Evolutionary conservation across 2,113 vertebrate species (phyloP).

Genomic region (Scomber scombrus): DNA sequence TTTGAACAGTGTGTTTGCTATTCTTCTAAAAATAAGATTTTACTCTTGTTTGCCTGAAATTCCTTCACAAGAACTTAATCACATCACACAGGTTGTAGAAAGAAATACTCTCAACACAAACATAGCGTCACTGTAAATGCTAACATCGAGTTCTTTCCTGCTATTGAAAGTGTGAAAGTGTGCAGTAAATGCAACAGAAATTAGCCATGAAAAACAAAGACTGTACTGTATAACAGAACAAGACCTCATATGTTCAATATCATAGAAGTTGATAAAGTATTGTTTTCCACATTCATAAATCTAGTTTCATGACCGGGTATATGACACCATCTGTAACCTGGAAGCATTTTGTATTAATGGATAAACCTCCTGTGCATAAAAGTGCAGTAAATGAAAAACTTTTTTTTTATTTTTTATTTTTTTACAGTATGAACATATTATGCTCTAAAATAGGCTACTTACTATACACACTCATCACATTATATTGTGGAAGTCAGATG

Average conservation of each 20-base stretch:
- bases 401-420: slow-evolving; percentile 11
- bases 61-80: background rate
- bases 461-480: slow-evolving; percentile 19
- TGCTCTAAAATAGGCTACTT: slow-evolving; percentile 21
- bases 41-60: slow-evolving; percentile 10
- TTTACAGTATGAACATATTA: slow-evolving; percentile 24
- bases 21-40: slow-evolving; percentile 23
- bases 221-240: slow-evolving; percentile 25
- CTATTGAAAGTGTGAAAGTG: slow-evolving; percentile 49
- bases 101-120: slow-evolving; percentile 41
- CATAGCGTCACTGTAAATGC: slow-evolving; percentile 30
- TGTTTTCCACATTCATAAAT: slow-evolving; percentile 60
- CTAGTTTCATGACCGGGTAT: slow-evolving; percentile 32
- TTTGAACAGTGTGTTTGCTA: slow-evolving; percentile 9
- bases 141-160: slow-evolving; percentile 33
- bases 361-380: slow-evolving; percentile 34
- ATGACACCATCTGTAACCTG: slow-evolving; percentile 25
- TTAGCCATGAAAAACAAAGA: slow-evolving; percentile 15
- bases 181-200: slow-evolving; percentile 10
- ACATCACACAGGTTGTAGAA: slow-evolving; percentile 21
- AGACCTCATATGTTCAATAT: slow-evolving; percentile 17
- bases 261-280: slow-evolving; percentile 12
- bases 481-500: slow-evolving; percentile 40
- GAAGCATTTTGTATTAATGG: slow-evolving; percentile 42
- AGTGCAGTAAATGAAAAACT: slow-evolving; percentile 31